Percentiles rank a stretch among this genome's conserved stretches.
These are phyloP conservation scores for Eptatretus burgeri DNA, from an alignment of 2,113 vertebrate genomes.

Conservation along the genomic window DNA sequence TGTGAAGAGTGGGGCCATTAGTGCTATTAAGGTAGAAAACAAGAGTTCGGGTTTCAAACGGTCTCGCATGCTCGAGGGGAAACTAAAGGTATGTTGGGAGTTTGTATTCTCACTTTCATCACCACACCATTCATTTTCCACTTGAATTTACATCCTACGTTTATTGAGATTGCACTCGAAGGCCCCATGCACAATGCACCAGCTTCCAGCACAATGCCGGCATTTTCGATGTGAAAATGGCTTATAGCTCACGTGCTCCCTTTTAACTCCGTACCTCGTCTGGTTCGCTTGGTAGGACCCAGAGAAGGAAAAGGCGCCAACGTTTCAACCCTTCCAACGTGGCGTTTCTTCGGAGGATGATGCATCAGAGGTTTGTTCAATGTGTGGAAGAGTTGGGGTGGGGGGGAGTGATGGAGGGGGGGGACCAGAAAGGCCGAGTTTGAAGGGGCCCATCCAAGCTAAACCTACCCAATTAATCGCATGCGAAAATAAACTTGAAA, in stretches of 20 bases:
- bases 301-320: constrained; percentile 40
- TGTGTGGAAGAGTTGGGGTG: neutral
- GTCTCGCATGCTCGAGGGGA: constrained; percentile 50
- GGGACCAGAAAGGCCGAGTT: neutral
- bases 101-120: no score
- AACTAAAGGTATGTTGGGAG: constrained; percentile 31
- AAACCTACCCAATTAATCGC: neutral
- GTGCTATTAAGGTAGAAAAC: constrained; percentile 61
- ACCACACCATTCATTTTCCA: no score
- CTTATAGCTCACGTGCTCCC: neutral
- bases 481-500: no score
- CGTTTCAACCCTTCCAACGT: constrained; percentile 59
- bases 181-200: no score
- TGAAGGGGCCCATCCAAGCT: neutral
- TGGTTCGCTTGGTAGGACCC: constrained; percentile 24
- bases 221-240: constrained; percentile 3
- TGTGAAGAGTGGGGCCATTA: constrained; percentile 62
- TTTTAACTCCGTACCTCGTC: neutral
- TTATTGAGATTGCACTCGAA: no score
- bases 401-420: no score
- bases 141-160: no score
- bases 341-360: constrained; percentile 54
- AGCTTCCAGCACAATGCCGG: no score
- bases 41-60: constrained; percentile 74
- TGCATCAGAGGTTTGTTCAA: constrained; percentile 23